Evolutionary conservation across 2,888 invertebrate genomes (phyloP), one percentile per base, ranked within the genome.

Genomic region (Agrochola lota): DNA sequence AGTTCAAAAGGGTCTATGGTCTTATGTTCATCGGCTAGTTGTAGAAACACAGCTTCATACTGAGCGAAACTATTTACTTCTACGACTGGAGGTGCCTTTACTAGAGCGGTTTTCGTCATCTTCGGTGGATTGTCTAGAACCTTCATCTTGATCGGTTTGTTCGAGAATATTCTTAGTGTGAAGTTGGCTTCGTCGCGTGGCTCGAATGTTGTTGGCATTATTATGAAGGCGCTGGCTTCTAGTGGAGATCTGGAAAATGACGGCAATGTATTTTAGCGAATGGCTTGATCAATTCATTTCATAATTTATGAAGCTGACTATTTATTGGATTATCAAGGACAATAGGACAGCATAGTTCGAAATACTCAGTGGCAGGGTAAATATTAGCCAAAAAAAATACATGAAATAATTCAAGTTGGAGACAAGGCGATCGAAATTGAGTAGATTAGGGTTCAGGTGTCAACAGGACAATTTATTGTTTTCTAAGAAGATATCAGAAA

Each of bases 1-100:
- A 99, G 96, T 93, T 99, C 99, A 91, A 99, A 99, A 7, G 99
- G 98, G 90, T 99, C 99, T 46, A 99, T 98, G 0, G 99, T 98
- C 90, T 98, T 97, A 91, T 99, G 99, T 91, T 99, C 99, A 92
- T 99, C 99, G 0, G 99, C 99, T 83, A 99, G 94, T 91, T 99
- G 99, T 80, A 99, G 96, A 92, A 99, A 99, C 5, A 99, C 98
- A 0, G 98, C 98, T 92, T 99, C 99, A 92, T 99, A 99, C 91
- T 99, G 99, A 70, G 97, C 97, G 89, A 98, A 98, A 88, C 98
- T 98, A 92, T 98, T 98, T 0, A 97, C 97, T 85, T 98, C 98
- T 17, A 97, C 95, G 1, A 97, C 96, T 0, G 97, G 97, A 0
- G 98, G 98, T 0, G 98, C 98, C 94, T 98, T 98, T n/a, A 98